These are phyloP conservation scores for Mustela nigripes DNA, from an alignment of 2,113 vertebrate genomes.

Conservation along the genomic window DNA sequence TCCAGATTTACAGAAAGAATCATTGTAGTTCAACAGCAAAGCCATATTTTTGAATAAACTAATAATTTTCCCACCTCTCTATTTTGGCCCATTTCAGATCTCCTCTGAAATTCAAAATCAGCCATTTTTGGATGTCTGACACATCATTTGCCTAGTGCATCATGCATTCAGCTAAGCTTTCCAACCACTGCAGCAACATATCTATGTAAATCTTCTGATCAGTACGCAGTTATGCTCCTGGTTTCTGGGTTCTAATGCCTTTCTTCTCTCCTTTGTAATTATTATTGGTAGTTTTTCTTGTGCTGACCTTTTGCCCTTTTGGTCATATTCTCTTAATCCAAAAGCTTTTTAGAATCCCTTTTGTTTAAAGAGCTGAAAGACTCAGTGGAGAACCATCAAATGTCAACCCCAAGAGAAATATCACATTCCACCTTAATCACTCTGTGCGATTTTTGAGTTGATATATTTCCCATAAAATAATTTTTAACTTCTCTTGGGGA, in stretches of 20 bases:
- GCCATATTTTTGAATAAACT: constrained; percentile 59
- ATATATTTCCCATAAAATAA: neutral
- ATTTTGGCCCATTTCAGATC: constrained; percentile 43
- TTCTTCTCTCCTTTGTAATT: too few species aligned
- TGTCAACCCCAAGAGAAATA: neutral
- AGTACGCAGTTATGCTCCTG: neutral
- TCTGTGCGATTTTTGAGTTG: neutral
- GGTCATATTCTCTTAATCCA: too few species aligned
- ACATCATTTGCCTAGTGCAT: neutral
- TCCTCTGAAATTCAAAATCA: constrained; percentile 16
- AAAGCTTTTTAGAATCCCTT: neutral
- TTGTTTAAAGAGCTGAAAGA: neutral
- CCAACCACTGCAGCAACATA: neutral
- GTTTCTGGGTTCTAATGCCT: neutral
- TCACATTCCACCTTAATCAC: neutral
- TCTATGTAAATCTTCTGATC: neutral
- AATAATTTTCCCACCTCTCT: constrained; percentile 41
- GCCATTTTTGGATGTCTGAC: constrained; percentile 42
- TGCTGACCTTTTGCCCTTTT: too few species aligned
- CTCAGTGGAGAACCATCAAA: neutral
- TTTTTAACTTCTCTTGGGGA: too few species aligned
- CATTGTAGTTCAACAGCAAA: constrained; percentile 59
- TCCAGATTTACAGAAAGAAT: constrained; percentile 14
- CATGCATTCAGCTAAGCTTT: constrained; percentile 6
- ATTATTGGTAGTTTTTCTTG: too few species aligned